These are phyloP conservation scores for Aspidapion aeneum DNA, from an alignment of 2,888 invertebrate genomes.

Conservation along the genomic window DNA sequence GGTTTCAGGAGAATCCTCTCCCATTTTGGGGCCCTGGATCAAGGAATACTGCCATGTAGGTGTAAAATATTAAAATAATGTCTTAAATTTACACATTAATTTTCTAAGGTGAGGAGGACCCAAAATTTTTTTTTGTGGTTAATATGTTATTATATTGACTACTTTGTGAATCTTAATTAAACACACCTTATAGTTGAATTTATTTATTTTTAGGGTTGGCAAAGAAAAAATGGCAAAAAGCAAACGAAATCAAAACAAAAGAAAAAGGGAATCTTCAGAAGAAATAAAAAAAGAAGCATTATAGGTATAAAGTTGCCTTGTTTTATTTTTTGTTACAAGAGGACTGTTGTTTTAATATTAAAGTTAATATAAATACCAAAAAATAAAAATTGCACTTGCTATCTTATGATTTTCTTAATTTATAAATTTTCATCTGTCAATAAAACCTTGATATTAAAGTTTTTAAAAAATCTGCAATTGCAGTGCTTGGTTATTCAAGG, in stretches of 20 bases:
- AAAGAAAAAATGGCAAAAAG: conserved; percentile 60
- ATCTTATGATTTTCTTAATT: too few species aligned
- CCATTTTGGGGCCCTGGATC: conserved; percentile 92
- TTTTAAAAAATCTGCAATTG: too few species aligned
- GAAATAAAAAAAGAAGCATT: conserved; percentile 9
- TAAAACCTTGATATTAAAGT: too few species aligned
- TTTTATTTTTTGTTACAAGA: too few species aligned
- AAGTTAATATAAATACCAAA: too few species aligned
- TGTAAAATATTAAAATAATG: conserved; percentile 2
- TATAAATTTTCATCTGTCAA: too few species aligned
- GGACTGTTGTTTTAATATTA: too few species aligned
- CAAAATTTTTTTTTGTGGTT: not conserved
- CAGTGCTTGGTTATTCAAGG: too few species aligned
- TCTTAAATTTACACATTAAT: not conserved
- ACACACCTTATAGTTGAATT: too few species aligned
- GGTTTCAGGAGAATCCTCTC: conserved; percentile 86
- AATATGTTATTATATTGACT: not conserved
- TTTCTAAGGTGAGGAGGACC: not conserved
- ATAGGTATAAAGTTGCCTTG: too few species aligned
- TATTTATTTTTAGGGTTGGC: conserved; percentile 55
- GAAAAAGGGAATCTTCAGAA: conserved; percentile 42
- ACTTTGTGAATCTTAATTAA: too few species aligned
- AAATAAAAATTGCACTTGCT: too few species aligned
- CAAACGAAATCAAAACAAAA: conserved; percentile 64
- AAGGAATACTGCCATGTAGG: conserved; percentile 72